These are phyloP conservation scores for Brachionichthys hirsutus DNA, from an alignment of 2,113 vertebrate species.

Conservation along the genomic window DNA sequence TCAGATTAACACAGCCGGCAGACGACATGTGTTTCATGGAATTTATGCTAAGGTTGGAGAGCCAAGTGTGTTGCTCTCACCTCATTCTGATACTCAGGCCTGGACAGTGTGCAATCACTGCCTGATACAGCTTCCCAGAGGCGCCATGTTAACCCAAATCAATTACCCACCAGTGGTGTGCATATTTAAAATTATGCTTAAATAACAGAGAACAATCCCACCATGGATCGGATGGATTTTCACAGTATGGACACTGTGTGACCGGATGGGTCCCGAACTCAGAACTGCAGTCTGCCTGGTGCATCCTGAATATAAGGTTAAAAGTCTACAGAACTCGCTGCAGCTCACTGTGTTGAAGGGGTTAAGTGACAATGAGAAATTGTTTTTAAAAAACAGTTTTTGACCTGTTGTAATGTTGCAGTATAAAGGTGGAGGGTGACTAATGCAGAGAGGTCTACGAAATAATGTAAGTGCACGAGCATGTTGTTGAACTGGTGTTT, in stretches of 20 bases:
- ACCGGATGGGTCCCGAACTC: constrained; percentile 17
- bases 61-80: constrained; percentile 19
- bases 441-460: no score
- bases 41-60: constrained; percentile 45
- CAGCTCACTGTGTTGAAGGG: constrained; percentile 3
- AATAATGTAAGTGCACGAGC: no score
- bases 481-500: no score
- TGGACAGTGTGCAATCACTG: constrained; percentile 30
- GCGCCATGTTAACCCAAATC: constrained; percentile 17
- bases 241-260: constrained; percentile 2
- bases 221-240: constrained; percentile 34
- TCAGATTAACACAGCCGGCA: constrained; percentile 65
- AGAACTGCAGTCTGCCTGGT: constrained; percentile 25
- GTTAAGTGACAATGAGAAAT: constrained; percentile 6
- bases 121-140: constrained; percentile 13
- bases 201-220: background rate
- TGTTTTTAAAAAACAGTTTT: constrained; percentile 14
- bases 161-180: constrained; percentile 15
- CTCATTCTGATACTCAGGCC: constrained; percentile 20
- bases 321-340: constrained; percentile 21
- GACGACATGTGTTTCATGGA: constrained; percentile 44
- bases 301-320: constrained; percentile 55
- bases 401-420: constrained; percentile 3
- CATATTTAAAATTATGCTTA: background rate
- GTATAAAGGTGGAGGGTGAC: background rate